Evolutionary conservation across 2,797 vertebrate genomes (phyloP), one percentile per base, ranked within the genome.

Genomic region (Myoxocephalus aenaeus): DNA sequence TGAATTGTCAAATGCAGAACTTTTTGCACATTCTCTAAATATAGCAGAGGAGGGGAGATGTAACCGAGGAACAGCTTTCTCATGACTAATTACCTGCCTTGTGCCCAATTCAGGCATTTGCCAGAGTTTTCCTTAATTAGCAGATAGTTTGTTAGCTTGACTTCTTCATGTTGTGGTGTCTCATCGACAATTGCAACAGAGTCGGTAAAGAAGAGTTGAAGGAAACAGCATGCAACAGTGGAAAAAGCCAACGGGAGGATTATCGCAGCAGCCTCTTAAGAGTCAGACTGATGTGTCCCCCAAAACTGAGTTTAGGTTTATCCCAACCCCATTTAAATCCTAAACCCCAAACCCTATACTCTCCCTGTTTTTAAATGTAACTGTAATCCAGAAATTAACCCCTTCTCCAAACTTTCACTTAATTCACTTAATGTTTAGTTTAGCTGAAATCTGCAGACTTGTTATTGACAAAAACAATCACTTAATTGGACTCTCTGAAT

Each of bases 51-150:
- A 80, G 66, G 59, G 2, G 46, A 68, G 80, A 73, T 59, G 44
- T 70, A 75, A 80, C 54, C 1, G 27, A 64, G 36, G 65, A 82
- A 70, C 58, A 74, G 36, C 82, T 85, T 79, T 57, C 53, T 46
- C 29, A 44, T 57, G 59, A 84, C 84, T 84, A 87, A 87, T 89
- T 84, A 83, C 42, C 70, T 77, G 61, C 75, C 63, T 69, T 48
- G 29, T 79, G 58, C 65, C 42, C 65, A 62, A 58, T 77, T 76
- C 75, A 77, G 63, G 71, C 75, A 44, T 85, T 85, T 82, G 76
- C 84, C 71, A 61, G 72, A 80, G 59, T 57, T 75, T 80, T 81
- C 51, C 48, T 71, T 80, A 83, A 87, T 86, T 84, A 86, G 73
- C 59, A 70, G 53, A 51, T 53, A 68, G 73, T 62, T 76, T 70